Evolutionary conservation across 2,797 vertebrate species (phyloP).

Genomic region (Sebastes itinus): DNA sequence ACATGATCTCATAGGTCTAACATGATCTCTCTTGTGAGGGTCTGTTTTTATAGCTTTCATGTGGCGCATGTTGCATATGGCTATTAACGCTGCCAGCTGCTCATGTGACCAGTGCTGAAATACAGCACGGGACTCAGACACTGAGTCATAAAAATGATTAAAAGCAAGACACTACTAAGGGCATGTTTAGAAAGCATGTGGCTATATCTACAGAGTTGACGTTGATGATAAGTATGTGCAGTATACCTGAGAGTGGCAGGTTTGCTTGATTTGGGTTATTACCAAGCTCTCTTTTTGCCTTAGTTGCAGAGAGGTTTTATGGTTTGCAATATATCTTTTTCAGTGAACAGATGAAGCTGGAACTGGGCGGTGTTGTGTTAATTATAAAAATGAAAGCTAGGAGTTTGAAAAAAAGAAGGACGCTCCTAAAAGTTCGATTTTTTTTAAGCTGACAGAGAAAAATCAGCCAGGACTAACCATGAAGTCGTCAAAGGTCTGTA

Average conservation of each 20-base stretch:
- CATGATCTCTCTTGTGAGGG: slow-evolving; percentile 12
- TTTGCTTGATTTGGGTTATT: slow-evolving; percentile 42
- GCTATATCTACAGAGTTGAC: slow-evolving; percentile 41
- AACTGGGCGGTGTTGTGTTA: neutral
- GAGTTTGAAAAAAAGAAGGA: neutral
- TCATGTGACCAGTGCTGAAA: slow-evolving; percentile 57
- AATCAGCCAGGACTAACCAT: neutral
- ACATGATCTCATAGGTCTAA: neutral
- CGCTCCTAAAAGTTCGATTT: neutral
- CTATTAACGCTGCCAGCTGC: slow-evolving; percentile 63
- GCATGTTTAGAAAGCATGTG: slow-evolving; percentile 44
- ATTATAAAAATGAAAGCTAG: neutral
- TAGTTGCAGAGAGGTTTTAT: neutral
- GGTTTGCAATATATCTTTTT: neutral
- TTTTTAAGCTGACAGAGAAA: neutral
- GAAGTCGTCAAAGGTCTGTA: neutral
- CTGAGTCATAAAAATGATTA: slow-evolving; percentile 68
- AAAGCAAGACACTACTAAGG: slow-evolving; percentile 34
- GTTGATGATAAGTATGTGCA: neutral
- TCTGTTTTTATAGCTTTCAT: slow-evolving; percentile 63
- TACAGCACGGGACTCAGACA: slow-evolving; percentile 45
- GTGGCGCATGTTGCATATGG: slow-evolving; percentile 39
- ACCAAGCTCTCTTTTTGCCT: neutral
- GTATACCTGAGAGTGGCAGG: neutral
- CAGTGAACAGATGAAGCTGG: neutral